Evolutionary conservation across 2,888 invertebrate species (phyloP), one percentile per base, ranked within the genome.

Genomic region (Theristus sp.): DNA sequence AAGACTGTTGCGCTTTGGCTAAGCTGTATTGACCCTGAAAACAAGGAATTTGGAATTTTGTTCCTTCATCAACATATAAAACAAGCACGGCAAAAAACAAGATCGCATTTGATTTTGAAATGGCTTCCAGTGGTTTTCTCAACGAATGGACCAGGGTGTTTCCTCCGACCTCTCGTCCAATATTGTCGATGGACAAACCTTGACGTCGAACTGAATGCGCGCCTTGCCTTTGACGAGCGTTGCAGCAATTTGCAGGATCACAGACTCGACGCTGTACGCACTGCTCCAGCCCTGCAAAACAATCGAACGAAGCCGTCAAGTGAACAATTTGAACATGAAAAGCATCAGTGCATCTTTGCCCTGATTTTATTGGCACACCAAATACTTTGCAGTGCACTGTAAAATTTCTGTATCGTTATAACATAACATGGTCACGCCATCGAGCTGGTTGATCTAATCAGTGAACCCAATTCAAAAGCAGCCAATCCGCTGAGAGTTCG

Each of bases 141-240:
- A n/a, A n/a, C n/a, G n/a, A n/a, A n/a, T n/a, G n/a, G n/a, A n/a
- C n/a, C n/a, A n/a, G n/a, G n/a, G n/a, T n/a, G n/a, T n/a, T n/a
- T n/a, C n/a, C n/a, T n/a, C n/a, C n/a, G n/a, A n/a, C n/a, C n/a
- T n/a, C n/a, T n/a, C n/a, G n/a, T n/a, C n/a, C n/a, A n/a, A n/a
- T n/a, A n/a, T n/a, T n/a, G 17, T 17, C 6, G 10, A 17, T 38
- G 38, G 1, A 22, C 56, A 6, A 2, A 58, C 64, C 58, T 63
- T 61, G 6, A 56, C 27, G 56, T 69, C 69, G 56, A 96, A 96
- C 78, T 93, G 90, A 71, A 98, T 94, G 66, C 98, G 84, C 65
- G 98, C 98, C 77, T 93, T 91, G 70, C 98, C 98, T 78, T 98
- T 98, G 61, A 98, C 98, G 66, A 98, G 81, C 1, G 98, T 99